Base-by-base conservation (phyloP, 2,797 vertebrate genomes). In the Chlorospingus flavigularis region DNA sequence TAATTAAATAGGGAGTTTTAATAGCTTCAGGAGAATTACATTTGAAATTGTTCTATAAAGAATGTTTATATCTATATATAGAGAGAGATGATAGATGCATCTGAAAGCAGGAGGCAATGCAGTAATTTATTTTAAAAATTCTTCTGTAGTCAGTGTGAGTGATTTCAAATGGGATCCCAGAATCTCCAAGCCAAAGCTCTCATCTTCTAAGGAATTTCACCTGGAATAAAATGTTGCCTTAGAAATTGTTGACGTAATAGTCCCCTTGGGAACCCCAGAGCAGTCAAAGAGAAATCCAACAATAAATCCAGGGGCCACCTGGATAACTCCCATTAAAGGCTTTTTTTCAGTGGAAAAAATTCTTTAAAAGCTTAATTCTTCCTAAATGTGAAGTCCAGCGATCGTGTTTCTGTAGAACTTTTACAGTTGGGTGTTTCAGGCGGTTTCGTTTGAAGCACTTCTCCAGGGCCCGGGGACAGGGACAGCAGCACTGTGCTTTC, bases 301-400 rank as follows among this genome's bases (percentile, higher is more conserved):
- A 97, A 97, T 98, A 98, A 98, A 98, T 97, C 97, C 94, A 94
- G 97, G 96, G 97, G 97, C 97, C 97, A 98, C 98, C 98, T 97
- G 98, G 96, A 97, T 95, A 96, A 97, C 92, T 90, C 93, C 93
- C 33, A 87, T 95, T 97, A 97, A 97, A 97, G 95, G 83, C 95
- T 86, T 88, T 96, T 97, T 97, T 70, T 95, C 74, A 92, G 90
- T 91, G 94, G 92, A 93, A 95, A 95, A 93, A 96, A 95, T 84
- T 91, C 92, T 96, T 97, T 95, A 96, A 97, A 98, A 97, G 97
- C 94, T 97, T 98, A 97, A 97, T 98, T 98, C 97, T 97, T 97
- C 96, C 96, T 98, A 97, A 96, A 96, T 74, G 91, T 92, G 62
- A 95, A 97, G 93, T 97, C 93, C 92, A 80, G 94, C 17, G 93